phyloP scores from a whole-genome alignment of 2,888 invertebrate species.

The Tromatobia lineatoria region DNA sequence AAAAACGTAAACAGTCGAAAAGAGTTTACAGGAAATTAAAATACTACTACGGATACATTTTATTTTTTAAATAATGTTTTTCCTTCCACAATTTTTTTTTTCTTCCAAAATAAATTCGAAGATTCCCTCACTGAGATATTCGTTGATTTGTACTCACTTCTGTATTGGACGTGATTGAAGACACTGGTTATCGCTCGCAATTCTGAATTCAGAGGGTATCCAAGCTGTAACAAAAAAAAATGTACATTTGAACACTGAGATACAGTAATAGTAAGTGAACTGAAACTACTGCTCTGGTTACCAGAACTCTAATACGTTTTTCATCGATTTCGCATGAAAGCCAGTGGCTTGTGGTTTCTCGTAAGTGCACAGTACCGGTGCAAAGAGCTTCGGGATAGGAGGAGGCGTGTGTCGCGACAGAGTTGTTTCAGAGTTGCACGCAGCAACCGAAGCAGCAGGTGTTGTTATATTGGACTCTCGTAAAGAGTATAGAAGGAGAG shows the following conservation, averaged over 20 bases:
- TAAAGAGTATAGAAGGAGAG: slow-evolving; percentile 25
- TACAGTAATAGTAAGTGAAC: background rate
- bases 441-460: slow-evolving; percentile 44
- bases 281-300: slow-evolving; percentile 29
- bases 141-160: slow-evolving; percentile 89
- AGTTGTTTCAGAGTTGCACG: slow-evolving; percentile 59
- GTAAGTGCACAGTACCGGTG: slow-evolving; percentile 40
- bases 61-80: too few relatives aligned
- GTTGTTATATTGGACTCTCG: slow-evolving; percentile 60
- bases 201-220: slow-evolving; percentile 94
- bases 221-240: slow-evolving; percentile 89
- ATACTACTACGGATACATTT: too few relatives aligned
- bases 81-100: background rate
- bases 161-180: slow-evolving; percentile 94
- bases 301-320: slow-evolving; percentile 78
- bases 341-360: slow-evolving; percentile 25
- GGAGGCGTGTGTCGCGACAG: slow-evolving; percentile 9
- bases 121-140: too few relatives aligned
- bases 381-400: background rate
- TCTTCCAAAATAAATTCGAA: background rate
- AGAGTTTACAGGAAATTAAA: too few relatives aligned
- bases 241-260: background rate
- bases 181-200: slow-evolving; percentile 94
- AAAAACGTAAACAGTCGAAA: too few relatives aligned
- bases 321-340: slow-evolving; percentile 76